These are phyloP conservation scores for Pelochelys cantorii DNA, from an alignment of 2,797 vertebrate species.

Conservation along the genomic window DNA sequence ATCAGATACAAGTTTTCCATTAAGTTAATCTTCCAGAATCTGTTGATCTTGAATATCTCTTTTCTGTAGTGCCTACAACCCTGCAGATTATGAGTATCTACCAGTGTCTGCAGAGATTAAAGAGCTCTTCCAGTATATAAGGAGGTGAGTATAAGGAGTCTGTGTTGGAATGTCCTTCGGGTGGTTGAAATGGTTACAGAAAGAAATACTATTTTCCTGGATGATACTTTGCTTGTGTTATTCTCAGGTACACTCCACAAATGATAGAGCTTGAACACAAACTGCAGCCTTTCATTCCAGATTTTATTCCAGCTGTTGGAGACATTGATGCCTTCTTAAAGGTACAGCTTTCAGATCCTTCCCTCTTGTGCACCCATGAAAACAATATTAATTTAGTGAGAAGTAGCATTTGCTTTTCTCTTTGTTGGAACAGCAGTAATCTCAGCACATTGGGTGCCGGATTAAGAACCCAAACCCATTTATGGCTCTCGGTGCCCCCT, in stretches of 20 bases:
- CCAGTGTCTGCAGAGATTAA: constrained; percentile 91
- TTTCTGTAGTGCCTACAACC: constrained; percentile 84
- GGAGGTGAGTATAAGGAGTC: constrained; percentile 79
- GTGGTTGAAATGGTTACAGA: not conserved
- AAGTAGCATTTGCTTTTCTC: not conserved
- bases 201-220: not conserved
- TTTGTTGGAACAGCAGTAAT: accelerated
- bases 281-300: constrained; percentile 96
- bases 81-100: constrained; percentile 90
- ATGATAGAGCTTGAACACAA: constrained; percentile 91
- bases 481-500: not conserved
- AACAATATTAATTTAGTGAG: not conserved
- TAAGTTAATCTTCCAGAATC: not conserved
- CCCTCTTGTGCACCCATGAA: accelerated
- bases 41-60: accelerated
- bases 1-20: accelerated
- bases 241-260: constrained; percentile 90
- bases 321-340: constrained; percentile 98
- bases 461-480: not conserved
- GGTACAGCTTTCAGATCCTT: constrained; percentile 72
- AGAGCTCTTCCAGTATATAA: constrained; percentile 95
- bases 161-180: accelerated
- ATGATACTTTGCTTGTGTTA: not conserved
- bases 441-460: accelerated
- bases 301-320: constrained; percentile 96